These are phyloP conservation scores for Siniperca scherzeri DNA, from an alignment of 2,797 vertebrate species.

Conservation along the genomic window DNA sequence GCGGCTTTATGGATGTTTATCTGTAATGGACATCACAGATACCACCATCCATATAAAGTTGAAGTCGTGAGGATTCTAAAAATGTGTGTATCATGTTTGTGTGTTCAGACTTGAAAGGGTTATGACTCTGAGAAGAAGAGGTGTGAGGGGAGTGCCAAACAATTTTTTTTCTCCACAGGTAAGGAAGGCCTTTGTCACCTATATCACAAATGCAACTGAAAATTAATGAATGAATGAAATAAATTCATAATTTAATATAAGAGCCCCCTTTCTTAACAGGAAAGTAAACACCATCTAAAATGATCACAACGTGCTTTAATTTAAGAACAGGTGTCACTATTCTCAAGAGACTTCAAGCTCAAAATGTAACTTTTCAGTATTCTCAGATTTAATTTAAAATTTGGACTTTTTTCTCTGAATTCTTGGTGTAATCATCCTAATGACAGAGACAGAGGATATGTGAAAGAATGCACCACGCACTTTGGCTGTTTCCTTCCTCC, in stretches of 20 bases:
- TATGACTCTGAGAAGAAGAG: neutral
- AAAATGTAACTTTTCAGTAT: slow-evolving; percentile 2
- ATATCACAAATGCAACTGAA: neutral
- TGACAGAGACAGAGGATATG: slow-evolving; percentile 6
- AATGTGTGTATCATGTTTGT: neutral
- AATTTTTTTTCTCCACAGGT: neutral
- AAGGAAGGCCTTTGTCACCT: neutral
- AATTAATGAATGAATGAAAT: neutral
- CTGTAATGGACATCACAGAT: neutral
- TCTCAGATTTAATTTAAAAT: slow-evolving; percentile 15
- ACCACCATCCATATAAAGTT: neutral
- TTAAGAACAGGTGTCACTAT: neutral
- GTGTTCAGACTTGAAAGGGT: neutral
- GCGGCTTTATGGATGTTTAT: neutral
- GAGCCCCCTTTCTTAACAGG: neutral
- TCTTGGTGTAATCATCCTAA: slow-evolving; percentile 19
- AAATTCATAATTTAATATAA: neutral
- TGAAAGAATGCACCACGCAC: slow-evolving; percentile 38
- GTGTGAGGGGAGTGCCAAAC: neutral
- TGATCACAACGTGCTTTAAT: neutral
- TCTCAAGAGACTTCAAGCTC: neutral
- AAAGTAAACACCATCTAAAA: neutral
- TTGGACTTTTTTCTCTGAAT: neutral
- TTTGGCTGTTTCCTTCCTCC: slow-evolving; percentile 39
- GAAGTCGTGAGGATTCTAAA: neutral